A percentile compares a stretch with the other conserved stretches of the same genome.
phyloP scores from a whole-genome alignment of 2,113 vertebrate species.

The Cottus gobio region DNA sequence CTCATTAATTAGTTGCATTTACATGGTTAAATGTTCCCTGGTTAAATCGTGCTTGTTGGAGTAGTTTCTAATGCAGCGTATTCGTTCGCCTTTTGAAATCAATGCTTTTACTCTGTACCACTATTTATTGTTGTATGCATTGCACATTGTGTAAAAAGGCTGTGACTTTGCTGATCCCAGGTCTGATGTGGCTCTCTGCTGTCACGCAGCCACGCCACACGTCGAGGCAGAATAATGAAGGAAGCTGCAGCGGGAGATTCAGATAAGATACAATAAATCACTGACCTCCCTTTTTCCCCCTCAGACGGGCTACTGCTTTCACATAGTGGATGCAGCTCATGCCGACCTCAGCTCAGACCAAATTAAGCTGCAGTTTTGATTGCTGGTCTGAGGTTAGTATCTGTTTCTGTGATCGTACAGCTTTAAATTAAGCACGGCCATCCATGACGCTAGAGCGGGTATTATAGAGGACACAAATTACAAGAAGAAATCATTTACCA shows the following conservation, averaged over 20 bases:
- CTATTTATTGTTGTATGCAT: not conserved
- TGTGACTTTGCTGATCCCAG: not conserved
- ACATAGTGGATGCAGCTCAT: too few species aligned
- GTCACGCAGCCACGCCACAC: not conserved
- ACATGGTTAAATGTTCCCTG: not conserved
- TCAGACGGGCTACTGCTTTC: too few species aligned
- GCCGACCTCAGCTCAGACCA: too few species aligned
- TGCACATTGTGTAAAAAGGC: not conserved
- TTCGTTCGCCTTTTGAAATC: not conserved
- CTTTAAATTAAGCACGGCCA: not conserved
- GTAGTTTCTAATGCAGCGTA: not conserved
- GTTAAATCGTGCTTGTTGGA: not conserved
- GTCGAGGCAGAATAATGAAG: not conserved
- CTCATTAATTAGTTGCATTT: not conserved
- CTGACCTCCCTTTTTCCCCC: not conserved
- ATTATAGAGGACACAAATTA: not conserved
- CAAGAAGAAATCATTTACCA: too few species aligned
- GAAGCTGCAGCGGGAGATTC: not conserved
- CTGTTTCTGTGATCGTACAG: not conserved
- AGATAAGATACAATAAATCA: not conserved
- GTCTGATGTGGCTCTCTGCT: not conserved
- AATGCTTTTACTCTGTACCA: not conserved
- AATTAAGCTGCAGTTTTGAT: not conserved
- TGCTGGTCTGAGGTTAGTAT: not conserved
- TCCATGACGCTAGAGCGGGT: not conserved